Base-by-base conservation (phyloP, 1,140 invertebrate species). In the Scaptomyza montana region DNA sequence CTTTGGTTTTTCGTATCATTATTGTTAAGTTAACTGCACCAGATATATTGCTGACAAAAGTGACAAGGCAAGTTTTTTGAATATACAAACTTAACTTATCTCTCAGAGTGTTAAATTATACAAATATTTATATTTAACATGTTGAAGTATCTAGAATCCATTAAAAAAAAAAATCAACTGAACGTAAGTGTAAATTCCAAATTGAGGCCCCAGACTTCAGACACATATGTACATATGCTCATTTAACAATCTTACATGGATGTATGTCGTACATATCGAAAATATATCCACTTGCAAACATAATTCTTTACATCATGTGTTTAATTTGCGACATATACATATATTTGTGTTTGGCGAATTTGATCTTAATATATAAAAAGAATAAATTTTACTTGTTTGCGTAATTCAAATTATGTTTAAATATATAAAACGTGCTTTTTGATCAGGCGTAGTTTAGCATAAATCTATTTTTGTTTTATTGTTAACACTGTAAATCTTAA, bases 71-170 rank as follows among this genome's bases (percentile, higher is more conserved):
- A 45, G 13, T 54, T 33, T 61, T 10, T 33, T 59, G 47, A 60
- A 59, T 59, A 33, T 59, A 46, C 25, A 8, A 16, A 43, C 12
- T 46, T 72, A 59, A 16, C 55, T 67, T 72, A 72, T 67, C 64
- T 60, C 33, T 12, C 21, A 54, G n/a, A 30, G 50, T 53, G 30
- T 9, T 47, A 62, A 49, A 33, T 55, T 30, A 53, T 60, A 67
- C 33, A 39, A 50, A 49, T 41, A 30, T 61, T 39, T 21, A 39
- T 30, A 36, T 43, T 4, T 57, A 16, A 1, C 16, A 16, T 16
- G 16, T 16, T 65, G 16, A 19, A 21, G n/a, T 67, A 63, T 49
- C 41, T n/a, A 13, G 36, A 50, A 16, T 49, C 4, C 50, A 33
- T 41, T 19, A 33, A 25, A 50, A 10, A 3, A n/a, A 16, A 43